These are phyloP conservation scores for Desmodus rotundus DNA, from an alignment of 2,113 vertebrate species.

Conservation along the genomic window DNA sequence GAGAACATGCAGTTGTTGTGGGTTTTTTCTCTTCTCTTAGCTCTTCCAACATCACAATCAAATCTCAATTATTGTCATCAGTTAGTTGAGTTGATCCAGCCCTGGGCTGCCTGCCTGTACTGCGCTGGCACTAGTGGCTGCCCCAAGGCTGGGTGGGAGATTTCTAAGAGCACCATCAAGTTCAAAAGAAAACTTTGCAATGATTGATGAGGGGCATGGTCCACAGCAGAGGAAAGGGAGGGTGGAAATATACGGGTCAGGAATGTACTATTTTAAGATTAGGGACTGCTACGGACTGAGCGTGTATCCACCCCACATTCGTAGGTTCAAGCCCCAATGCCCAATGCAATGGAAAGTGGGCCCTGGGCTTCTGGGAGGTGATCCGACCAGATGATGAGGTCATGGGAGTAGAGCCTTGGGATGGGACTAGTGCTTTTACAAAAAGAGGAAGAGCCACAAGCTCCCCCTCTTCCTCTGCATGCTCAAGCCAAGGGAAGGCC, in stretches of 20 bases:
- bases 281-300: not conserved
- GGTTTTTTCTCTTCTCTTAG: not conserved
- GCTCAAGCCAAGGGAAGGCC: not conserved
- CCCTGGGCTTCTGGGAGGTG: not conserved
- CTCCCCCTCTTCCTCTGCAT: too few relatives aligned
- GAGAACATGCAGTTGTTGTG: not conserved
- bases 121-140: not conserved
- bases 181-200: not conserved
- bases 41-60: not conserved
- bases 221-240: not conserved
- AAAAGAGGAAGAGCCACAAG: not conserved
- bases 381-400: too few relatives aligned
- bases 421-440: too few relatives aligned
- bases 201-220: too few relatives aligned
- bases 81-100: not conserved
- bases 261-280: not conserved
- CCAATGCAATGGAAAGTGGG: fast-evolving
- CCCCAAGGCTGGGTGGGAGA: not conserved
- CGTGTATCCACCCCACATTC: not conserved
- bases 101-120: too few relatives aligned
- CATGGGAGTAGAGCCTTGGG: not conserved
- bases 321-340: not conserved
- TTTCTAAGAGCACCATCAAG: not conserved
- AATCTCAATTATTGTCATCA: not conserved
- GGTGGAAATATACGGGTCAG: too few relatives aligned